These are phyloP conservation scores for Hylaeus anthracinus DNA, from an alignment of 1,140 invertebrate species.

Conservation along the genomic window DNA sequence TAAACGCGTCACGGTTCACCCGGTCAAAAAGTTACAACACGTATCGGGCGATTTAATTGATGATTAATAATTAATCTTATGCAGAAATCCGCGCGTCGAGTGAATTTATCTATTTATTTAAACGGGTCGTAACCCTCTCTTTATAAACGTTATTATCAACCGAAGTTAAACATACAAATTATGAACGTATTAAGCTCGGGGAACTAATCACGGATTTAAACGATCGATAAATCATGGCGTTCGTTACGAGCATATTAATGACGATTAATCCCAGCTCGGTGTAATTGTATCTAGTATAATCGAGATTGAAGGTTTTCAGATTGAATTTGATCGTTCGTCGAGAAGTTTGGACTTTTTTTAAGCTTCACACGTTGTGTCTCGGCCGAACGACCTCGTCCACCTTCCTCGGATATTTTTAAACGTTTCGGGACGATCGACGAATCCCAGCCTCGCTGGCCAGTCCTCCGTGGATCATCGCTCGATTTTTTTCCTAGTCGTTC, in stretches of 20 bases:
- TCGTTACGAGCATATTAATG: not conserved
- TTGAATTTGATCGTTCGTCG: not conserved
- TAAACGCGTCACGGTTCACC: not conserved
- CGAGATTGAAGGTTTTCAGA: too few species aligned
- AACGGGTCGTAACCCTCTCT: too few species aligned
- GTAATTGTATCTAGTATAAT: too few species aligned
- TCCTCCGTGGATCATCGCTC: slow-evolving; percentile 50
- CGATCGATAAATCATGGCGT: slow-evolving; percentile 18
- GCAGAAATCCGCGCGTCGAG: not conserved
- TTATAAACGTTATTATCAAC: too few species aligned
- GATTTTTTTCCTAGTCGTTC: slow-evolving; percentile 43
- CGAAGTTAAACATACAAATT: not conserved
- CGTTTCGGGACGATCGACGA: slow-evolving; percentile 30
- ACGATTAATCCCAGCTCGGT: not conserved
- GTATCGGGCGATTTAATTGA: not conserved
- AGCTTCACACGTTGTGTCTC: slow-evolving; percentile 31
- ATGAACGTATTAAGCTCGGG: not conserved
- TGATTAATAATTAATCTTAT: slow-evolving; percentile 20
- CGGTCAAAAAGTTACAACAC: not conserved
- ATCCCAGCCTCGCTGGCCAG: slow-evolving; percentile 33
- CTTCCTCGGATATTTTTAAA: slow-evolving; percentile 62
- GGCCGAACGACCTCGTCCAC: slow-evolving; percentile 52
- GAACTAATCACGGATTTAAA: slow-evolving; percentile 12
- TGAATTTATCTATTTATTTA: not conserved
- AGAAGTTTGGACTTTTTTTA: not conserved